phyloP scores from a whole-genome alignment of 2,797 vertebrate genomes.

The Cynopterus sphinx region DNA sequence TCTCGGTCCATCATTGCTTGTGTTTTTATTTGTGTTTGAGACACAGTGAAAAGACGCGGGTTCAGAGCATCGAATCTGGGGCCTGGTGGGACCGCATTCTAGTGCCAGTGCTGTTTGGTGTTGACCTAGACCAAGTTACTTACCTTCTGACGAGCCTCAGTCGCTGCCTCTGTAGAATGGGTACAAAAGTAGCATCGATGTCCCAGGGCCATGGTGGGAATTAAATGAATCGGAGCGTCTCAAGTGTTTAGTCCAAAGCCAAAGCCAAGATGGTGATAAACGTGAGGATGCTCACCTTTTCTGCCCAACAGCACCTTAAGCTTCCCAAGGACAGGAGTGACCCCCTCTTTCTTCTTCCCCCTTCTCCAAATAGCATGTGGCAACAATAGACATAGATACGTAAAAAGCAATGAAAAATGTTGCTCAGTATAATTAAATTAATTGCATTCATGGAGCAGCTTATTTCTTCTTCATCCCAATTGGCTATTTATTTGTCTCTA shows the following conservation, averaged over 20 bases:
- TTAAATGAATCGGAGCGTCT: not conserved
- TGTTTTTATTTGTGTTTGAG: not conserved
- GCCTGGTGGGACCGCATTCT: not conserved
- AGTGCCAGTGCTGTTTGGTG: fast-evolving
- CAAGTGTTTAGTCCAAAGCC: not conserved
- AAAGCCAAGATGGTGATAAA: not conserved
- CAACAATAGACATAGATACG: not conserved
- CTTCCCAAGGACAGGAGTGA: not conserved
- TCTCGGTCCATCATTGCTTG: not conserved
- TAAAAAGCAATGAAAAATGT: not conserved
- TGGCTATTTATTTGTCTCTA: not conserved
- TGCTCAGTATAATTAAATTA: not conserved
- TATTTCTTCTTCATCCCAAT: not conserved
- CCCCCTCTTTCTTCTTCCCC: not conserved
- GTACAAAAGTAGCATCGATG: not conserved
- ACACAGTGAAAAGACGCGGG: not conserved
- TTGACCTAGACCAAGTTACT: not conserved
- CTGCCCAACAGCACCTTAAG: fast-evolving
- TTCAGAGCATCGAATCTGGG: not conserved
- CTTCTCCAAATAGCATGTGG: not conserved
- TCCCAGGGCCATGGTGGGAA: not conserved
- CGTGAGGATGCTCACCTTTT: not conserved
- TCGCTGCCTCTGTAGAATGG: not conserved
- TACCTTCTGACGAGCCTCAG: not conserved
- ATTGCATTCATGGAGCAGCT: not conserved